These are phyloP conservation scores for Parnassius glacialis DNA, from an alignment of 2,888 invertebrate species.

Conservation along the genomic window DNA sequence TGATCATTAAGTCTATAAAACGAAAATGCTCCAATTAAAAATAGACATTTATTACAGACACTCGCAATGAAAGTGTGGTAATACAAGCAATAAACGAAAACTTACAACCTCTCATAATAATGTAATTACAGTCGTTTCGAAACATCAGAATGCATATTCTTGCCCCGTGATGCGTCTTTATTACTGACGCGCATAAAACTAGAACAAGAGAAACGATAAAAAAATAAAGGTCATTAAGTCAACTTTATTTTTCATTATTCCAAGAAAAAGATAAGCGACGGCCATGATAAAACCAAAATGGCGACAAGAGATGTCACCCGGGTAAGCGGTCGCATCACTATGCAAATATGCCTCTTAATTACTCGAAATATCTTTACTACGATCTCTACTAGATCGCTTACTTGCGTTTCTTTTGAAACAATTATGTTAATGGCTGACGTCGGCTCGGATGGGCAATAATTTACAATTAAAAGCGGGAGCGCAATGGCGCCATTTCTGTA, in stretches of 20 bases:
- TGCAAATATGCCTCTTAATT: slow-evolving; percentile 71
- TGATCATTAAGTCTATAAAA: slow-evolving; percentile 62
- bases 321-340: slow-evolving; percentile 54
- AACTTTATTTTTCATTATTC: slow-evolving; percentile 53
- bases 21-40: slow-evolving; percentile 62
- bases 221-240: slow-evolving; percentile 45
- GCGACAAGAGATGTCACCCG: slow-evolving; percentile 59
- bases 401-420: slow-evolving; percentile 71
- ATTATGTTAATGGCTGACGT: slow-evolving; percentile 67
- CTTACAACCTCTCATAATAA: slow-evolving; percentile 55
- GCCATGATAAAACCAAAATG: slow-evolving; percentile 59
- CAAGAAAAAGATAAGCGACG: slow-evolving; percentile 54
- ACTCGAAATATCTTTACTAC: slow-evolving; percentile 64
- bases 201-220: slow-evolving; percentile 51
- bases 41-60: slow-evolving; percentile 58
- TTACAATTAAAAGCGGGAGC: slow-evolving; percentile 64
- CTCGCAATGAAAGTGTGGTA: slow-evolving; percentile 47
- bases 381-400: slow-evolving; percentile 65
- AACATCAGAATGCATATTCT: slow-evolving; percentile 54
- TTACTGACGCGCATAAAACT: slow-evolving; percentile 39
- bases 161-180: slow-evolving; percentile 40
- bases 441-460: slow-evolving; percentile 53
- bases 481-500: slow-evolving; percentile 45
- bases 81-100: slow-evolving; percentile 63
- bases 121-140: slow-evolving; percentile 58